Evolutionary conservation across 1,140 invertebrate genomes (phyloP).

Genomic region (Colletes latitarsis): DNA sequence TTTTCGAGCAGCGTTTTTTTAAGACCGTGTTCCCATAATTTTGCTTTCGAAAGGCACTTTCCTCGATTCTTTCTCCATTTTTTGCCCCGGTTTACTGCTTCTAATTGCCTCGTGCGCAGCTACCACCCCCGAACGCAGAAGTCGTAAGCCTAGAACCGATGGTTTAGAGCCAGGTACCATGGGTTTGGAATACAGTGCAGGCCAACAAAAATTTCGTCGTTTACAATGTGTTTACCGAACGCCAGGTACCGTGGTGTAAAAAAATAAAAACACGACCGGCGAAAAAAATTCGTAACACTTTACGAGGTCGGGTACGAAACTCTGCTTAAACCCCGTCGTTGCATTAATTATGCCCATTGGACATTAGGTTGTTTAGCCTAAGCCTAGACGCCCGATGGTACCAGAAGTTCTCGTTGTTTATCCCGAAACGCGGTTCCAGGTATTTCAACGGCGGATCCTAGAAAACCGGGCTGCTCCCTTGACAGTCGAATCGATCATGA

Average conservation of each 20-base stretch:
- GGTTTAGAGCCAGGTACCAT: not conserved
- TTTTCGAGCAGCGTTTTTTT: too few species aligned
- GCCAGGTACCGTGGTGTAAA: not conserved
- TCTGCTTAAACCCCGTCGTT: not conserved
- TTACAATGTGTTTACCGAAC: not conserved
- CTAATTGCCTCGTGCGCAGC: not conserved
- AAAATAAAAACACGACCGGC: conserved; percentile 10
- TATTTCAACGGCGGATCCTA: not conserved
- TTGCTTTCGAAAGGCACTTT: not conserved
- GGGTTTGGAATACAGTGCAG: not conserved
- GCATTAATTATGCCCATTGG: not conserved
- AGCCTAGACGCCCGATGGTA: not conserved
- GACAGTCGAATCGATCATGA: conserved; percentile 64
- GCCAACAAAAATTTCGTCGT: not conserved
- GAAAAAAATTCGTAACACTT: conserved; percentile 20
- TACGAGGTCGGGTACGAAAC: not conserved
- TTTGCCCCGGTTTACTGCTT: not conserved
- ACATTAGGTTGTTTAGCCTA: not conserved
- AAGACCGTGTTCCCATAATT: not conserved
- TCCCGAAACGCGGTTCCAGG: not conserved
- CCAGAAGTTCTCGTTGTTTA: not conserved
- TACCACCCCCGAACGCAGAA: not conserved
- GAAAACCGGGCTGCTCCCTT: conserved; percentile 38
- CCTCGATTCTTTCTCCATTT: not conserved
- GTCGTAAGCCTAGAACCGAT: not conserved